Base-by-base conservation (phyloP, 2,888 invertebrate genomes). In the Latrodectus hesperus region DNA sequence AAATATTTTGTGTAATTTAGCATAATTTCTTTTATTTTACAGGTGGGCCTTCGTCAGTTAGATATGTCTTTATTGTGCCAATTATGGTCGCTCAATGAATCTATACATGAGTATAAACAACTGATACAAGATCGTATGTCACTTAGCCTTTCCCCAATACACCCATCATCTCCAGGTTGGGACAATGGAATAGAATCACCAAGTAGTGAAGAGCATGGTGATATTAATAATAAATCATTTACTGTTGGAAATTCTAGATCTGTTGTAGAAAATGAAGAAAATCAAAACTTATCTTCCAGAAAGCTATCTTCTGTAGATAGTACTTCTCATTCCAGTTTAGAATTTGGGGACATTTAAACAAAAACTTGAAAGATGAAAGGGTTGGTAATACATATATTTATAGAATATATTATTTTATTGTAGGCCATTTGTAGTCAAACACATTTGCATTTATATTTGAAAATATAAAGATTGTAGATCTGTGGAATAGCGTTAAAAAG, bases 11-110 rank as follows among this genome's bases (percentile, higher is more conserved):
- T 55, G 12, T 55, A 51, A 38, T 38, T 38, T 1, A 38, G 6
- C 38, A 38, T 38, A 38, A 38, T 38, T 9, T 72, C 73, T 17
- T 26, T 16, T 71, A 55, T 4, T 55, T 64, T 95, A 73, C 94
- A 98, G 98, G 96, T 96, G 91, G 96, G 96, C 90, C 94, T 98
- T 52, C 95, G 98, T 79, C 97, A 97, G 92, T 92, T 98, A 92
- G 98, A 98, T 93, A 94, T 98, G 90, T 96, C 97, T 0, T 94
- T 98, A 80, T 94, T 98, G 70, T 97, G 97, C 8, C 98, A 98
- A 93, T 94, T 98, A 90, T 97, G 97, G 97, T 95, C 96, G 1
- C 94, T 98, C 78, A 97, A 97, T 93, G 97, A 98, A 92, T 96
- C 97, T 68, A 97, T 98, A 92, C 96, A 97, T 91, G 96, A 97